Conservation (phyloP, 2,797 vertebrate genomes). For the Sphenopsis melanotis region DNA sequence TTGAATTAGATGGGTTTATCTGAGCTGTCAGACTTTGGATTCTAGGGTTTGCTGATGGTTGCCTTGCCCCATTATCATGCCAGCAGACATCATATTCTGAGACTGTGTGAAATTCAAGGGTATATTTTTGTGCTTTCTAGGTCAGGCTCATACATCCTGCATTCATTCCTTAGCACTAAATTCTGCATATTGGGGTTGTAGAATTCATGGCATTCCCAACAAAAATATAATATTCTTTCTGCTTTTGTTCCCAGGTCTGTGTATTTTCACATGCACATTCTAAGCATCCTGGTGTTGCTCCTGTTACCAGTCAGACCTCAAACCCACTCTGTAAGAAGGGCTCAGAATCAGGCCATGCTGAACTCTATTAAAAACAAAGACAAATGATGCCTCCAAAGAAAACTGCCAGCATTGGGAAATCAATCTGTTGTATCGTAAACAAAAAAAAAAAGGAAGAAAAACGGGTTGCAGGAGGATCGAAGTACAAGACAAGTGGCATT, state of each 20-base stretch:
- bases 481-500: neutral
- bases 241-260: slow-evolving; percentile 82
- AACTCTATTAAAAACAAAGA: slow-evolving; percentile 67
- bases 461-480: neutral
- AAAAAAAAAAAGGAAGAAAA: neutral
- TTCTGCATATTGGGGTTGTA: neutral
- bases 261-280: slow-evolving; percentile 91
- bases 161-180: neutral
- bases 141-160: neutral
- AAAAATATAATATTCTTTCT: neutral
- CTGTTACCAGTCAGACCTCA: slow-evolving; percentile 76
- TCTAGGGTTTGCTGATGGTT: neutral
- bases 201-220: neutral
- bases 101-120: neutral
- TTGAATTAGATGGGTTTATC: neutral
- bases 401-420: neutral
- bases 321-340: neutral
- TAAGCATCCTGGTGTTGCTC: slow-evolving; percentile 85
- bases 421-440: neutral
- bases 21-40: neutral
- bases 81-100: neutral
- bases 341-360: neutral
- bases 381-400: slow-evolving; percentile 54
- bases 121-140: neutral
- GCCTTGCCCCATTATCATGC: neutral